Evolutionary conservation across 2,113 vertebrate species (phyloP).

Genomic region (Gasterosteus nipponicus): DNA sequence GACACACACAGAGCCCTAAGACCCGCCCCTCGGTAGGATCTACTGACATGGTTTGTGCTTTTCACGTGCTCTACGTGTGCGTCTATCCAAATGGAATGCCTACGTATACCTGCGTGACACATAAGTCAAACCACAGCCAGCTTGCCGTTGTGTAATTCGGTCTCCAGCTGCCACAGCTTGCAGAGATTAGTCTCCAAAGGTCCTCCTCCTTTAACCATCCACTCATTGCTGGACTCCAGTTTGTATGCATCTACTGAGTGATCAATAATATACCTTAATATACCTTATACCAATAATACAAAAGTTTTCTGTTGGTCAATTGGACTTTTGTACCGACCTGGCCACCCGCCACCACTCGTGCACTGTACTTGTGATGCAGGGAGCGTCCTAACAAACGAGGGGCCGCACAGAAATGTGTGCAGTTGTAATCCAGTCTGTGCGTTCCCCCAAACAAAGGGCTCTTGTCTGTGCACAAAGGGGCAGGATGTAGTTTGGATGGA

Average conservation of each 20-base stretch:
- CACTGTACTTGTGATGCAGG: conserved; percentile 38
- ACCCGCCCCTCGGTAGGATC: background rate
- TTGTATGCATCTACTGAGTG: conserved; percentile 7
- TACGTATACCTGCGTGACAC: conserved; percentile 2
- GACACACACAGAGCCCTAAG: background rate
- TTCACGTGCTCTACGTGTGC: background rate
- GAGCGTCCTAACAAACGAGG: conserved; percentile 28
- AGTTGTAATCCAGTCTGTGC: conserved; percentile 59
- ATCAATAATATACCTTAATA: conserved; percentile 29
- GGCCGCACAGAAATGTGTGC: conserved; percentile 47
- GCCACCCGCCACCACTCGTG: conserved; percentile 17
- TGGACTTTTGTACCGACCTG: conserved; percentile 23
- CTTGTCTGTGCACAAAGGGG: conserved; percentile 71
- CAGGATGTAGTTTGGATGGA: conserved; percentile 66
- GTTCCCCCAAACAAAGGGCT: conserved; percentile 64
- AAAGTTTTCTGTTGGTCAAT: conserved; percentile 21
- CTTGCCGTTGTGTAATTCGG: background rate
- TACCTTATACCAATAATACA: background rate
- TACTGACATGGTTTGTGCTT: background rate
- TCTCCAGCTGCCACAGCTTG: background rate
- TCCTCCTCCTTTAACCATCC: background rate
- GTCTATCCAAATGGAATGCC: background rate
- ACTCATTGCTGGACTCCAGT: background rate
- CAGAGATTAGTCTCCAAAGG: conserved; percentile 9
- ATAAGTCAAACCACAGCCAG: background rate